Percentiles rank a stretch among this genome's conserved stretches.
Evolutionary conservation across 2,888 invertebrate genomes (phyloP).

Genomic region (Anticlea derivata): DNA sequence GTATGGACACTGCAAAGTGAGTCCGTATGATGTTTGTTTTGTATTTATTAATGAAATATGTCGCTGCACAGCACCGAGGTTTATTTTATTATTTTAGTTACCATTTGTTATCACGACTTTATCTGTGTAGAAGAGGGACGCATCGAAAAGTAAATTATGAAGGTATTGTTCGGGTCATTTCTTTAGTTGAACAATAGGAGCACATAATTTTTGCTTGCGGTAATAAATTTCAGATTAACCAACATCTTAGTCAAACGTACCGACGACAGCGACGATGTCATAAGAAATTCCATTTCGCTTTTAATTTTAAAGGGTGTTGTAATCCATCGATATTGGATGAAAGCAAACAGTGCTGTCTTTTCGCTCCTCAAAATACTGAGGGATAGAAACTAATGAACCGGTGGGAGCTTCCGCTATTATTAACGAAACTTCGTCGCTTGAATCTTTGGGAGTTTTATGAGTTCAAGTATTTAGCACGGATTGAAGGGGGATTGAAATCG

Average conservation of each 20-base stretch:
- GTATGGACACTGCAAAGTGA: constrained; percentile 83
- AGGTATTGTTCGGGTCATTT: constrained; percentile 77
- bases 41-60: constrained; percentile 84
- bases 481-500: constrained; percentile 12
- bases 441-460: constrained; percentile 34
- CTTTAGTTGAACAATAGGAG: constrained; percentile 74
- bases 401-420: constrained; percentile 51
- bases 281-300: constrained; percentile 59
- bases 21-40: constrained; percentile 80
- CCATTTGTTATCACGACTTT: constrained; percentile 84
- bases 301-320: constrained; percentile 75
- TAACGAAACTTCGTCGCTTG: constrained; percentile 42
- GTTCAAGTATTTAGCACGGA: constrained; percentile 16
- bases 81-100: constrained; percentile 84
- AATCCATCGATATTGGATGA: constrained; percentile 76
- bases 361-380: constrained; percentile 46
- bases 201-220: constrained; percentile 70
- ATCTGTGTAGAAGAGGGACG: constrained; percentile 75
- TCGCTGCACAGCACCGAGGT: constrained; percentile 69
- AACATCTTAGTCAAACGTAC: constrained; percentile 49
- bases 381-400: constrained; percentile 69
- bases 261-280: constrained; percentile 36
- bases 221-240: constrained; percentile 78
- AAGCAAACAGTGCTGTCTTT: constrained; percentile 64
- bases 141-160: constrained; percentile 82